Evolutionary conservation across 1,140 invertebrate species (phyloP).

Genomic region (Calephelis nemesis): DNA sequence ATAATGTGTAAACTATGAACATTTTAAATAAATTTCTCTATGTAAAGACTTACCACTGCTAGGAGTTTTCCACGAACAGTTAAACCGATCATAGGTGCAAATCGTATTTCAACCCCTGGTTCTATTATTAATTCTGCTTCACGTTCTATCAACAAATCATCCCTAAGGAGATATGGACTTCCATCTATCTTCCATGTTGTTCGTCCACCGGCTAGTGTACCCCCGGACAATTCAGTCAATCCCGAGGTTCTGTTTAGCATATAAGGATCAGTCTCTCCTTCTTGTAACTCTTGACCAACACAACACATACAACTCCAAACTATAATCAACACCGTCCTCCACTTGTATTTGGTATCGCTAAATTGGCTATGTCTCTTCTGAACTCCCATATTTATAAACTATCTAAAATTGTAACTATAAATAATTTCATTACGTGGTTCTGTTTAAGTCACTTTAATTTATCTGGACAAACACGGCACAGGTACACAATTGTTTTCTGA

Average conservation of each 20-base stretch:
- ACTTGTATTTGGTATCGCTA: slow-evolving; percentile 77
- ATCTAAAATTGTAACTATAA: slow-evolving; percentile 52
- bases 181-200: slow-evolving; percentile 79
- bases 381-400: slow-evolving; percentile 59
- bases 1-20: too few species aligned
- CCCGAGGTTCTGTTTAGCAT: slow-evolving; percentile 62
- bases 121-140: slow-evolving; percentile 89
- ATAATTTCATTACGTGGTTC: slow-evolving; percentile 57
- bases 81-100: slow-evolving; percentile 93
- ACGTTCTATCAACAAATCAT: slow-evolving; percentile 89
- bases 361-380: slow-evolving; percentile 76
- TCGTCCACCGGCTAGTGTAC: slow-evolving; percentile 79
- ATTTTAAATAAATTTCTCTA: too few species aligned
- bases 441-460: slow-evolving; percentile 40
- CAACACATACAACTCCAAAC: slow-evolving; percentile 49
- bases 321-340: slow-evolving; percentile 67
- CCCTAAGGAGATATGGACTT: slow-evolving; percentile 88
- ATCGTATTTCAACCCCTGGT: slow-evolving; percentile 90
- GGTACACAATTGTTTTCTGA: slow-evolving; percentile 38
- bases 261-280: slow-evolving; percentile 55
- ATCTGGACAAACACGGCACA: slow-evolving; percentile 55
- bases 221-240: slow-evolving; percentile 82
- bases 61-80: slow-evolving; percentile 92
- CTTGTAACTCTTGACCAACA: slow-evolving; percentile 53
- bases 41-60: slow-evolving; percentile 86